phyloP scores from a whole-genome alignment of 1,140 invertebrate species.

The Adelges cooleyi region DNA sequence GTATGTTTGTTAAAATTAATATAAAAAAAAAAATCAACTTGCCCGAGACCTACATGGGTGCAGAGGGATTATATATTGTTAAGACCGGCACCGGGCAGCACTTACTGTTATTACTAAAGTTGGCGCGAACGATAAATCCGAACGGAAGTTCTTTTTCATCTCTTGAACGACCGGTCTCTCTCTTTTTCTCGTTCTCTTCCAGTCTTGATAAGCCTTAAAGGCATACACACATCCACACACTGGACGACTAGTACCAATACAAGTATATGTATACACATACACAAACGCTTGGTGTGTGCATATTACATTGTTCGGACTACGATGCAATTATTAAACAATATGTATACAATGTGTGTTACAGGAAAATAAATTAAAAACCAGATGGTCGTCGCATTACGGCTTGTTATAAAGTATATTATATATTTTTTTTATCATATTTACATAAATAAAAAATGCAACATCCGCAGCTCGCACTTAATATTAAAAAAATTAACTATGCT shows the following conservation, averaged over 20 bases:
- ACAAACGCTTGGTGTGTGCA: background rate
- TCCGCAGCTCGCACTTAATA: too few relatives aligned
- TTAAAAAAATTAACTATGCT: too few relatives aligned
- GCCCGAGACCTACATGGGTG: background rate
- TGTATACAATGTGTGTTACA: too few relatives aligned
- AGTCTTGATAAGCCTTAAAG: too few relatives aligned
- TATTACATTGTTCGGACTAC: background rate
- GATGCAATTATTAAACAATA: too few relatives aligned
- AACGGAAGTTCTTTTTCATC: conserved; percentile 12
- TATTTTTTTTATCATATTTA: too few relatives aligned
- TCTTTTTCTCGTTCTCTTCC: background rate
- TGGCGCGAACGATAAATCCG: conserved; percentile 16
- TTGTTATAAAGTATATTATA: too few relatives aligned
- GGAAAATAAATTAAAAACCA: too few relatives aligned
- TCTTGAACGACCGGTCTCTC: background rate
- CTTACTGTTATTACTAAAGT: background rate
- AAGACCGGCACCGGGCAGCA: background rate
- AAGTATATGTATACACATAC: background rate
- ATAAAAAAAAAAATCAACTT: background rate
- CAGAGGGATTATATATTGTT: conserved; percentile 1
- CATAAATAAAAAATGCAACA: too few relatives aligned
- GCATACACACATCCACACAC: too few relatives aligned
- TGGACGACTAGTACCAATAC: too few relatives aligned
- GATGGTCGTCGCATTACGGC: too few relatives aligned
- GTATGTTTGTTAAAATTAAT: background rate